Percentiles rank a stretch among this genome's conserved stretches.
Evolutionary conservation across 1,140 invertebrate species (phyloP).

Genomic region (Pteromalus puparum): DNA sequence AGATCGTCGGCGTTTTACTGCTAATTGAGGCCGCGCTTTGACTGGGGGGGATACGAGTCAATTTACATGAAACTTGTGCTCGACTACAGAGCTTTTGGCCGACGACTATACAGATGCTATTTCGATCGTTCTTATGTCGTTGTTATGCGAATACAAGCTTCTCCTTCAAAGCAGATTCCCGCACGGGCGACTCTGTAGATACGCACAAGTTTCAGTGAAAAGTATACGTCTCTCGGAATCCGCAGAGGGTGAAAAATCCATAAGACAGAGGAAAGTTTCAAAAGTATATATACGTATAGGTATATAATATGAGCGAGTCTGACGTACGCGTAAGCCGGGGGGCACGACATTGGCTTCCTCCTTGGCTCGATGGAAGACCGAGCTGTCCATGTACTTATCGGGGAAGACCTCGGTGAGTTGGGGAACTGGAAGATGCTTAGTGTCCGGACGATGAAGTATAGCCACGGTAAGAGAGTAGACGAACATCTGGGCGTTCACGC

Average conservation of each 20-base stretch:
- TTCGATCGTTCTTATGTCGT: background rate
- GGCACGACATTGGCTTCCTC: conserved; percentile 82
- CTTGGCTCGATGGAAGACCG: conserved; percentile 80
- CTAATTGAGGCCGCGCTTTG: conserved; percentile 26
- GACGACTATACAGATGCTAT: background rate
- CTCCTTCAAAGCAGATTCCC: background rate
- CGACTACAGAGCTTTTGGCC: too few relatives aligned
- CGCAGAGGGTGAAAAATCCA: background rate
- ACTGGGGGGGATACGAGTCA: background rate
- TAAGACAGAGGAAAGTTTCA: background rate
- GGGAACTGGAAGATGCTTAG: conserved; percentile 82
- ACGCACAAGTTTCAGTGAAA: background rate
- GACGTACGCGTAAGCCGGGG: conserved; percentile 78
- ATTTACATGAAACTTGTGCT: conserved; percentile 11
- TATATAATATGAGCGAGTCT: background rate
- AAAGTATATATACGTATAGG: background rate
- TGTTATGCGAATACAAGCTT: background rate
- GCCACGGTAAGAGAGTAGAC: conserved; percentile 86
- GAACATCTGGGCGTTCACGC: conserved; percentile 86
- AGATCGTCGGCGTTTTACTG: conserved; percentile 24
- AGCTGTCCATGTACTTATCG: conserved; percentile 85
- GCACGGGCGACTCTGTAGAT: background rate
- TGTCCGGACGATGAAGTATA: conserved; percentile 84
- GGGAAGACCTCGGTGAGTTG: conserved; percentile 84
- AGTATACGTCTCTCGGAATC: too few relatives aligned